Conservation (phyloP, 2,888 invertebrate species). For the Acanthosepion pharaonis region DNA sequence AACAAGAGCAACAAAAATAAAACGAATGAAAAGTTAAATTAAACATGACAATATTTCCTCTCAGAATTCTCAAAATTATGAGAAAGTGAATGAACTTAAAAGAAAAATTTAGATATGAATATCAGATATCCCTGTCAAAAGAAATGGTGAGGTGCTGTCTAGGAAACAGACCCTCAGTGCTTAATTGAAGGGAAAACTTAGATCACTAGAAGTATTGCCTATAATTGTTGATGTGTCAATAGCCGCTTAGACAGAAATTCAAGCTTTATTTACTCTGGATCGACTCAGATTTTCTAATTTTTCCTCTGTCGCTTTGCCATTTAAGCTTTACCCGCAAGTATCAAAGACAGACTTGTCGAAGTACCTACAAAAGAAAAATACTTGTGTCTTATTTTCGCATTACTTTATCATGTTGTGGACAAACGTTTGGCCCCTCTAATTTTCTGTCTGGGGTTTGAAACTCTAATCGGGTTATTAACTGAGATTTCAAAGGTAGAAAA, state of each 20-base stretch:
- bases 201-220: too few relatives aligned
- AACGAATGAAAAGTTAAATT: too few relatives aligned
- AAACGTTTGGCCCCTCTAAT: neutral
- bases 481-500: neutral
- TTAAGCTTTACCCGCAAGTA: neutral
- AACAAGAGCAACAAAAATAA: too few relatives aligned
- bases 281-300: neutral
- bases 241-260: neutral
- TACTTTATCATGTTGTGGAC: neutral
- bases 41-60: too few relatives aligned
- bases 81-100: too few relatives aligned
- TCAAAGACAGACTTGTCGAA: neutral
- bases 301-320: neutral
- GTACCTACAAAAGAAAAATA: neutral
- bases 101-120: too few relatives aligned
- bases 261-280: neutral
- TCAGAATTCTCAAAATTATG: too few relatives aligned
- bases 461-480: conserved; percentile 33
- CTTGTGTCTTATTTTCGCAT: neutral
- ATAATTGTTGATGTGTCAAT: too few relatives aligned
- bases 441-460: neutral
- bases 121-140: too few relatives aligned
- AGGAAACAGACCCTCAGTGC: too few relatives aligned
- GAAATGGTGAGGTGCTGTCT: too few relatives aligned
- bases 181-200: too few relatives aligned